Evolutionary conservation across 2,888 invertebrate genomes (phyloP).

Genomic region (Drepana falcataria): DNA sequence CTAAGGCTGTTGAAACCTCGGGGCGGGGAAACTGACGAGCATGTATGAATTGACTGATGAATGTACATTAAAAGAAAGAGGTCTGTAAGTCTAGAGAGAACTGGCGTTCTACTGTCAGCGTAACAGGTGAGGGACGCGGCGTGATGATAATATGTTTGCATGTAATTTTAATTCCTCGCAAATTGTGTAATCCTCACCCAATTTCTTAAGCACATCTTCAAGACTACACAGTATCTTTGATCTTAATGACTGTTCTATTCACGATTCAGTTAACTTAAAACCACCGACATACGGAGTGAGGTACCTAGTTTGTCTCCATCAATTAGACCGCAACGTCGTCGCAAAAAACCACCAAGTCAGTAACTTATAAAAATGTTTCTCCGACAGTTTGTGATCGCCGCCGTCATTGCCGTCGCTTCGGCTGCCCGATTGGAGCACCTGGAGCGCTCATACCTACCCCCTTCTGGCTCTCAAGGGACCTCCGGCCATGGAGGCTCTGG

Average conservation of each 20-base stretch:
- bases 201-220: background rate
- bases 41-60: no score
- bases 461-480: constrained; percentile 23
- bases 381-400: constrained; percentile 56
- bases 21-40: no score
- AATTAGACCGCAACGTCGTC: background rate
- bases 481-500: constrained; percentile 5
- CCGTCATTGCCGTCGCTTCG: constrained; percentile 51
- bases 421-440: constrained; percentile 64
- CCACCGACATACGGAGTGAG: background rate
- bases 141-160: background rate
- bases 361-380: constrained; percentile 1
- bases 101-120: no score
- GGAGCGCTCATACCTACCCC: constrained; percentile 64
- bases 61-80: no score
- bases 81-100: no score
- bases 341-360: background rate
- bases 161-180: background rate
- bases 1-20: no score
- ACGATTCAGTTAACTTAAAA: background rate
- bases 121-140: no score
- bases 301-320: background rate
- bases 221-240: background rate
- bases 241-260: background rate
- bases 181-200: background rate